These are phyloP conservation scores for Campylomormyrus numenius DNA, from an alignment of 2,113 vertebrate genomes.

Conservation along the genomic window DNA sequence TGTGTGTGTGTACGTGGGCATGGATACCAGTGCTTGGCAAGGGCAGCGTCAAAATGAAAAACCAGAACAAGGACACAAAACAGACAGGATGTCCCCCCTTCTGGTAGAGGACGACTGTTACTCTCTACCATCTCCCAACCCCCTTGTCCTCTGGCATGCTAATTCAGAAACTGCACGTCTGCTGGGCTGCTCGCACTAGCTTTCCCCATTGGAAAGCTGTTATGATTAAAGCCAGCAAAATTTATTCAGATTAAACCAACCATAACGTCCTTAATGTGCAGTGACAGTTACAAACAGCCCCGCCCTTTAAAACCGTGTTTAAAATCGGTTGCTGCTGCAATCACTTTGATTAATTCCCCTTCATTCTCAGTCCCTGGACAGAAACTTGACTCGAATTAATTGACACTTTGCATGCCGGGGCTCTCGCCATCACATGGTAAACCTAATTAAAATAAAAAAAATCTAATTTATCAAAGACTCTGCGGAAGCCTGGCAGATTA, in stretches of 20 bases:
- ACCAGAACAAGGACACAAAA: not conserved
- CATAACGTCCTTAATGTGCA: constrained; percentile 7
- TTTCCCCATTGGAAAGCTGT: not conserved
- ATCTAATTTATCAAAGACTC: constrained; percentile 10
- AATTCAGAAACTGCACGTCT: not conserved
- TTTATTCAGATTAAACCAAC: constrained; percentile 6
- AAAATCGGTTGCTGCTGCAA: constrained; percentile 36
- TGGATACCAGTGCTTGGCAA: not conserved
- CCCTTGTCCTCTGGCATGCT: not conserved
- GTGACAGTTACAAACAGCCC: constrained; percentile 42
- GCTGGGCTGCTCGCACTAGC: not conserved
- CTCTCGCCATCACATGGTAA: constrained; percentile 1
- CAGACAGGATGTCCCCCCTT: not conserved
- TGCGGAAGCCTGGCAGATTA: not conserved
- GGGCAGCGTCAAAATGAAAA: not conserved
- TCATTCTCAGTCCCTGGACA: not conserved
- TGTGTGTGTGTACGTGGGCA: not conserved
- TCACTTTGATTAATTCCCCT: constrained; percentile 23
- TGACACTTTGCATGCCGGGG: constrained; percentile 1
- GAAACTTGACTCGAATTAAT: not conserved
- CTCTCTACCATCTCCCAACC: not conserved
- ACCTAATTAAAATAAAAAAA: constrained; percentile 6
- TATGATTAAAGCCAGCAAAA: constrained; percentile 2
- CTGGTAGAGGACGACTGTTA: not conserved
- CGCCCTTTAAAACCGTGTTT: constrained; percentile 47